Evolutionary conservation across 2,797 vertebrate genomes (phyloP).

Genomic region (Carcharodon carcharias): DNA sequence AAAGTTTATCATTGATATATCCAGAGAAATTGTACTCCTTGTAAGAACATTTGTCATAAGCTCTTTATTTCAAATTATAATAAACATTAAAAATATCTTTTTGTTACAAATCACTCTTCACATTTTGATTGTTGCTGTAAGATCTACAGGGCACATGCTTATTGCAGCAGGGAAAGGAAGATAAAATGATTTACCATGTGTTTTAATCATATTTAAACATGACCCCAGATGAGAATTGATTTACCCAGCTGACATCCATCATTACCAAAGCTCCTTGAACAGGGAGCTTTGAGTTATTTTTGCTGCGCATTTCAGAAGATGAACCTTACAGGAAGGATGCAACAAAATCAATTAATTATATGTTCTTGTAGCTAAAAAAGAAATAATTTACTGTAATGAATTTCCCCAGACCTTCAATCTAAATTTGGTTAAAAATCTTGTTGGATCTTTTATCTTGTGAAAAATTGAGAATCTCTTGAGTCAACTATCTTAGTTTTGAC

Average conservation of each 20-base stretch:
- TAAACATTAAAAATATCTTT: neutral
- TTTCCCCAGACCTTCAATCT: conserved; percentile 25
- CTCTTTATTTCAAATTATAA: neutral
- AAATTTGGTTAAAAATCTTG: conserved; percentile 10
- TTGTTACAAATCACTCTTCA: neutral
- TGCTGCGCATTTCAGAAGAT: conserved; percentile 9
- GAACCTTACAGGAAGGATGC: conserved; percentile 14
- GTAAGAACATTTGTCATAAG: neutral
- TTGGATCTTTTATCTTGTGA: conserved; percentile 23
- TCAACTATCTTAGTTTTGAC: neutral
- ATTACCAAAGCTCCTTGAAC: conserved; percentile 2
- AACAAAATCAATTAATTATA: conserved; percentile 29
- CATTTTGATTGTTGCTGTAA: neutral
- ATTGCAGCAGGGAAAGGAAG: neutral
- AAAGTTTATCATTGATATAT: neutral
- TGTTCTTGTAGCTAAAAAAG: conserved; percentile 24
- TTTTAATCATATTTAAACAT: conserved; percentile 20
- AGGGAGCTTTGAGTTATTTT: neutral
- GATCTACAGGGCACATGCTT: neutral
- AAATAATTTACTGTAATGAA: conserved; percentile 1
- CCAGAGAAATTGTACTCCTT: neutral
- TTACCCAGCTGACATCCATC: conserved; percentile 15
- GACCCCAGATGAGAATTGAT: conserved; percentile 25
- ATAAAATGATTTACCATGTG: conserved; percentile 16
- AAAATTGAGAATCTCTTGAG: conserved; percentile 1